phyloP scores from a whole-genome alignment of 1,140 invertebrate genomes.

The Caenorhabditis brenneri region DNA sequence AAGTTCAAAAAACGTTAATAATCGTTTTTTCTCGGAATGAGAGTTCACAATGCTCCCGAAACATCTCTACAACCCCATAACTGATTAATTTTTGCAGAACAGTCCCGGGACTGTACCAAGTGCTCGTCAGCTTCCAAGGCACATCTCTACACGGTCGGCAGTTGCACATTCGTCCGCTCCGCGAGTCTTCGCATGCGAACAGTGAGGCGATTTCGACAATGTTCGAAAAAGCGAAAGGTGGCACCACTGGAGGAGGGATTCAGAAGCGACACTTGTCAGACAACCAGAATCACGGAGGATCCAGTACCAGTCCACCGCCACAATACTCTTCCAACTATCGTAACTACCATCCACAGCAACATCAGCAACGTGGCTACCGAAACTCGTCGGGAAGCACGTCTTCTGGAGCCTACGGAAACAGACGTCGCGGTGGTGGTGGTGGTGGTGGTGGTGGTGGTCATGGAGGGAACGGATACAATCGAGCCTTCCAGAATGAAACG shows the following conservation, averaged over 20 bases:
- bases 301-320: too few species aligned
- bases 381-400: background rate
- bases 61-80: too few species aligned
- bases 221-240: background rate
- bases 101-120: background rate
- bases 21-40: background rate
- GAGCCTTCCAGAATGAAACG: background rate
- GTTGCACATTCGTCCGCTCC: conserved; percentile 2
- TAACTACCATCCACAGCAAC: background rate
- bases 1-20: too few species aligned
- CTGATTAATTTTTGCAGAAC: background rate
- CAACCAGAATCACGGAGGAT: too few species aligned
- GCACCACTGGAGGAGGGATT: too few species aligned
- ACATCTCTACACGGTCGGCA: background rate
- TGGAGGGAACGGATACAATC: background rate
- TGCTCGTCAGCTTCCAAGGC: conserved; percentile 18
- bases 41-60: too few species aligned
- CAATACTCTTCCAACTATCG: too few species aligned
- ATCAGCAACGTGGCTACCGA: background rate
- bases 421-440: background rate
- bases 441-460: background rate
- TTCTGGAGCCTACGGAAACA: too few species aligned
- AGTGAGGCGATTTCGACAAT: background rate
- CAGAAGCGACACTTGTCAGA: too few species aligned
- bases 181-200: background rate